Evolutionary conservation across 2,888 invertebrate species (phyloP).

Genomic region (Nemapogon koenigi): DNA sequence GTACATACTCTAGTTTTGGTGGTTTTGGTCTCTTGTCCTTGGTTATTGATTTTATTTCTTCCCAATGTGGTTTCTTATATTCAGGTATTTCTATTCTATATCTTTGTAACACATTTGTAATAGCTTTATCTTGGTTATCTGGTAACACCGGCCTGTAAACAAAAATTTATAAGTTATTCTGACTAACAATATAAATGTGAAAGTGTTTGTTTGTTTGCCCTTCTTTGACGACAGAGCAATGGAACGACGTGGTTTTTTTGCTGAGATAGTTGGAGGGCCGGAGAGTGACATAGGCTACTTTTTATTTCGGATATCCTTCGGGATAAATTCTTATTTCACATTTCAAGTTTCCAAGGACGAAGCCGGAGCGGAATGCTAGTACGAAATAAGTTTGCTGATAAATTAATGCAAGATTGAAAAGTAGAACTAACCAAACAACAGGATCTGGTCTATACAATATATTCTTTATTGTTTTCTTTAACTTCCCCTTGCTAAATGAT

Average conservation of each 20-base stretch:
- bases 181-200: background rate
- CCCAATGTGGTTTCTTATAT: conserved; percentile 45
- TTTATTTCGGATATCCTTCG: too few species aligned
- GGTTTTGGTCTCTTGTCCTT: conserved; percentile 42
- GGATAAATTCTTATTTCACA: too few species aligned
- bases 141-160: conserved; percentile 34
- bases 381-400: too few species aligned
- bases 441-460: conserved; percentile 46
- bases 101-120: conserved; percentile 26
- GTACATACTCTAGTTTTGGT: conserved; percentile 30
- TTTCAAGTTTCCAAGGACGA: too few species aligned
- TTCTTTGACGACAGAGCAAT: too few species aligned
- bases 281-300: too few species aligned
- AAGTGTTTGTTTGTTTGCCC: too few species aligned
- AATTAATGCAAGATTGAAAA: background rate
- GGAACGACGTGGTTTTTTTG: too few species aligned
- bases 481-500: conserved; percentile 39
- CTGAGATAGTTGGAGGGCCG: too few species aligned
- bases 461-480: conserved; percentile 52
- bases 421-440: conserved; percentile 33
- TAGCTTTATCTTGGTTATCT: conserved; percentile 24
- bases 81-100: conserved; percentile 33
- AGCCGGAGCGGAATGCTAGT: too few species aligned
- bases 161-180: conserved; percentile 1
- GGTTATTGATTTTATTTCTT: conserved; percentile 36